Evolutionary conservation across 1,140 invertebrate genomes (phyloP).

Genomic region (Acyrthosiphon pisum): DNA sequence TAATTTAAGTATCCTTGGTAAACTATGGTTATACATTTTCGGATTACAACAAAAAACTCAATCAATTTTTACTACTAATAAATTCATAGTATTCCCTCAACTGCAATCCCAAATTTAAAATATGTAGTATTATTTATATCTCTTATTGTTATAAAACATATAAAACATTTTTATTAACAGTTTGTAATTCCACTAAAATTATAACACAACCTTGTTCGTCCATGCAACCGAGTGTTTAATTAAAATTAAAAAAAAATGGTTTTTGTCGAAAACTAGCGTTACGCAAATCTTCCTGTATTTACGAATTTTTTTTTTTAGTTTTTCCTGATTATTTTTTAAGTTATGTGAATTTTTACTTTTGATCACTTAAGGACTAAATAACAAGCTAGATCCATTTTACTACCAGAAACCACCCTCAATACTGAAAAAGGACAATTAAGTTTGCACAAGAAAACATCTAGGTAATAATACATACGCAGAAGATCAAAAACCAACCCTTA

Average conservation of each 20-base stretch:
- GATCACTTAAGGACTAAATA: neutral
- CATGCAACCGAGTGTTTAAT: neutral
- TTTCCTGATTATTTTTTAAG: neutral
- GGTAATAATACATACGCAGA: neutral
- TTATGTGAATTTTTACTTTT: neutral
- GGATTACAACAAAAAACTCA: neutral
- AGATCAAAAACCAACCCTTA: neutral
- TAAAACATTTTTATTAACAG: neutral
- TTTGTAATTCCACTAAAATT: neutral
- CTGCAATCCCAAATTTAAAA: neutral
- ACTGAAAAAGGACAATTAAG: neutral
- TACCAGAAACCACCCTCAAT: neutral
- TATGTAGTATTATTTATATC: neutral
- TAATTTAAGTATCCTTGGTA: too few species aligned
- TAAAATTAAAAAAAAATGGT: neutral
- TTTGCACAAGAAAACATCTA: neutral
- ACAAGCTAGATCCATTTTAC: neutral
- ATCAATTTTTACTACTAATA: neutral
- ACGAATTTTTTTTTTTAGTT: neutral
- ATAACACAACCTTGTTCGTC: neutral
- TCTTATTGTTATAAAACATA: neutral
- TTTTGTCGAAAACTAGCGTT: neutral
- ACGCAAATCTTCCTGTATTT: neutral
- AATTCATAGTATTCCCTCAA: neutral
- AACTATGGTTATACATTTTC: neutral